Evolutionary conservation across 2,888 invertebrate genomes (phyloP).

Genomic region (Drosophila robusta): DNA sequence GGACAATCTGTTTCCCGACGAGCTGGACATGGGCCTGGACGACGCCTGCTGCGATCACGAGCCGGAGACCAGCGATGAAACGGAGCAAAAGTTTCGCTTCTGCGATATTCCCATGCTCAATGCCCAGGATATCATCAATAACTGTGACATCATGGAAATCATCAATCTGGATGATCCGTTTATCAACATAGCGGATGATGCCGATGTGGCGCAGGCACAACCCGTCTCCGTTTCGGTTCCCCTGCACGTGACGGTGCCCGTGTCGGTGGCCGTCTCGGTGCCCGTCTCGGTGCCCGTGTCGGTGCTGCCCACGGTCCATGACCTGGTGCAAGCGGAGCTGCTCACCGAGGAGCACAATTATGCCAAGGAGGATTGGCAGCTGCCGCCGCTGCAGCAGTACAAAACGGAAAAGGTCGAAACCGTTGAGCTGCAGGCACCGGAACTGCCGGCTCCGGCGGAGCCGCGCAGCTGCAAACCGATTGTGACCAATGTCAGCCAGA

Average conservation of each 20-base stretch:
- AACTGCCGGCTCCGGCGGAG: slow-evolving; percentile 18
- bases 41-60: slow-evolving; percentile 70
- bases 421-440: slow-evolving; percentile 15
- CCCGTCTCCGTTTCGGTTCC: neutral
- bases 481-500: slow-evolving; percentile 82
- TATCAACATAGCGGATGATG: slow-evolving; percentile 84
- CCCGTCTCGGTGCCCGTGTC: slow-evolving; percentile 3
- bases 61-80: slow-evolving; percentile 62
- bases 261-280: neutral
- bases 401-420: slow-evolving; percentile 82
- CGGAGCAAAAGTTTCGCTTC: slow-evolving; percentile 83
- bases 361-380: slow-evolving; percentile 82
- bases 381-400: slow-evolving; percentile 70
- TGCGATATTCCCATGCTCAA: slow-evolving; percentile 83
- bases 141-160: slow-evolving; percentile 85
- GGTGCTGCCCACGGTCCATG: slow-evolving; percentile 52
- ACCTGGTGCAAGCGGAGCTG: slow-evolving; percentile 76
- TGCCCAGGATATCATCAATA: slow-evolving; percentile 83
- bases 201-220: slow-evolving; percentile 66
- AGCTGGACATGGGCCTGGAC: slow-evolving; percentile 73
- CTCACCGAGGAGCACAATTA: slow-evolving; percentile 83
- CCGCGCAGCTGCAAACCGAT: slow-evolving; percentile 76
- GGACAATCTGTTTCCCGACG: slow-evolving; percentile 80
- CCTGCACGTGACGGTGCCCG: slow-evolving; percentile 4
- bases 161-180: slow-evolving; percentile 84